Evolutionary conservation across 2,888 invertebrate genomes (phyloP).

Genomic region (Monopis laevigella): DNA sequence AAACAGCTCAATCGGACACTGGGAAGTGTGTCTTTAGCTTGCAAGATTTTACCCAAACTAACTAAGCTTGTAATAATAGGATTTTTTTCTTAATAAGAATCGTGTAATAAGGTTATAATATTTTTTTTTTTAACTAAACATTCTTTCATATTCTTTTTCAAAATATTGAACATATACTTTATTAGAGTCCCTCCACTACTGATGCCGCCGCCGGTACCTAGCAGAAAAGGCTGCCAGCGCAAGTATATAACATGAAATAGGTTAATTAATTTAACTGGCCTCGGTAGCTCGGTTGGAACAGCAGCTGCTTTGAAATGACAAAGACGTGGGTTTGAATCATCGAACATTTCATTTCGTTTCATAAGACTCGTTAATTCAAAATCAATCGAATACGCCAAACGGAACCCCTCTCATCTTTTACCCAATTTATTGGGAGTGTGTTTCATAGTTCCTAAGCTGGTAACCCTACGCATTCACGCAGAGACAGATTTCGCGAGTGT

Average conservation of each 20-base stretch:
- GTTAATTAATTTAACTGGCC: neutral
- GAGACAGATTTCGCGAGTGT: neutral
- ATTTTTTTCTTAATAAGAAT: too few species aligned
- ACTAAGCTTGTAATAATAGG: neutral
- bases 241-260: neutral
- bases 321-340: neutral
- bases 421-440: neutral
- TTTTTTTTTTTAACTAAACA: too few species aligned
- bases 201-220: neutral
- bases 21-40: neutral
- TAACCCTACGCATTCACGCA: neutral
- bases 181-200: neutral
- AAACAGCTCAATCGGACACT: neutral
- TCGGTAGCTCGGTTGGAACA: neutral
- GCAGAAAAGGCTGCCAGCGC: neutral
- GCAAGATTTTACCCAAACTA: neutral
- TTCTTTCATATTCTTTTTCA: neutral
- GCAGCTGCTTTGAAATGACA: neutral
- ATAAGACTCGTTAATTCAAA: neutral
- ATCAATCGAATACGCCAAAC: neutral
- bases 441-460: neutral
- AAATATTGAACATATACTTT: neutral
- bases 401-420: neutral
- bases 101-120: too few species aligned
- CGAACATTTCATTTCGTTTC: neutral